These are phyloP conservation scores for Coptodon bakossiorum DNA, from an alignment of 2,113 vertebrate genomes.

Conservation along the genomic window DNA sequence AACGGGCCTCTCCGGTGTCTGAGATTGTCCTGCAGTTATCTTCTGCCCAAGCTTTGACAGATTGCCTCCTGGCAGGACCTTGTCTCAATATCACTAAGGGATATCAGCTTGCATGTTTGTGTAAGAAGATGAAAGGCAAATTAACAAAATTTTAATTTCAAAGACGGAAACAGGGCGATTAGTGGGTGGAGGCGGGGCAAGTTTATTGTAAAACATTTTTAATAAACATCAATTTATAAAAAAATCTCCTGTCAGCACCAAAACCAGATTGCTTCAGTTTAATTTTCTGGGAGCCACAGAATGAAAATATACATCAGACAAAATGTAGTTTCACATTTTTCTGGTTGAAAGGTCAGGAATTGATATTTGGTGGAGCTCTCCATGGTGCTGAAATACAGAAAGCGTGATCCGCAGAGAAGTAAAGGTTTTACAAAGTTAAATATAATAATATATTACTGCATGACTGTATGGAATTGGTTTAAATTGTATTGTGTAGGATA, in stretches of 20 bases:
- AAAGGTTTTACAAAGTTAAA: neutral
- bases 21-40: neutral
- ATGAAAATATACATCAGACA: neutral
- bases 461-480: neutral
- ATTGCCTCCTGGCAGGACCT: neutral
- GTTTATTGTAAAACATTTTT: neutral
- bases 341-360: neutral
- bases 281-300: neutral
- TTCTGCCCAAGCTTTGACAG: conserved; percentile 16
- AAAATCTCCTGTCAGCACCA: neutral
- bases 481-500: neutral
- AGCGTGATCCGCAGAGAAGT: neutral
- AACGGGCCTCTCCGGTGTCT: conserved; percentile 2
- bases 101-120: neutral
- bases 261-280: neutral
- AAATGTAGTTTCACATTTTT: neutral
- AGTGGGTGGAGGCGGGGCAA: neutral
- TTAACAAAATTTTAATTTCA: neutral
- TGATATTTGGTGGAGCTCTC: neutral
- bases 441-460: neutral
- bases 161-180: neutral
- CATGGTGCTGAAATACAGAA: conserved; percentile 5
- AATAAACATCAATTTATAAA: neutral
- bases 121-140: neutral
- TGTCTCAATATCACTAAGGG: neutral